Conservation (phyloP, 2,888 invertebrate genomes). For the Metallyticus violacea region DNA sequence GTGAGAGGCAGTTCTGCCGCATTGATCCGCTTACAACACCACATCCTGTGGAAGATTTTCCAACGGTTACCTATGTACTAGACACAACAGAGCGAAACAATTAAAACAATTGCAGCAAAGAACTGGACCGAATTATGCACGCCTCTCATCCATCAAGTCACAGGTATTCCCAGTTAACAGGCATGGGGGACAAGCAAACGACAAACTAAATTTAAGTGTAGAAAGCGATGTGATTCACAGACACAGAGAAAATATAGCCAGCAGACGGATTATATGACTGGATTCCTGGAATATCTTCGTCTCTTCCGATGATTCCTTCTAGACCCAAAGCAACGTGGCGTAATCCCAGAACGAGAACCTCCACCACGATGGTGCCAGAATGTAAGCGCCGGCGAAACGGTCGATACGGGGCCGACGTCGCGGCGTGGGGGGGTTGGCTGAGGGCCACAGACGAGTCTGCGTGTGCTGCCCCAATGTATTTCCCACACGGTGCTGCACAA, state of each 20-base stretch:
- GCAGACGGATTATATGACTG: too few species aligned
- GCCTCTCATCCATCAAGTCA: neutral
- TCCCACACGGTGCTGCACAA: neutral
- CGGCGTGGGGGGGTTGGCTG: neutral
- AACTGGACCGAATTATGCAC: neutral
- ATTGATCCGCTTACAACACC: slow-evolving; percentile 25
- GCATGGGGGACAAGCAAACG: neutral
- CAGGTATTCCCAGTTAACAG: neutral
- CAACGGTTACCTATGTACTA: neutral
- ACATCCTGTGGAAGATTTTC: slow-evolving; percentile 5
- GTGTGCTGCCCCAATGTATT: neutral
- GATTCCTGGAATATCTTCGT: neutral
- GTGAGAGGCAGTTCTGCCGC: slow-evolving; percentile 12
- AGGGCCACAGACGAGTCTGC: neutral
- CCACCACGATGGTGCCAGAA: neutral
- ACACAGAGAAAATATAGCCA: neutral
- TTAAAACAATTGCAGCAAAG: neutral
- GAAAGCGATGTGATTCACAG: neutral
- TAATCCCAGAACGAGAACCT: neutral
- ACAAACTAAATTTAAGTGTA: neutral
- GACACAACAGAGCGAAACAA: neutral
- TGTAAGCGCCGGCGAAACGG: neutral
- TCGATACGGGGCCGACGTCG: neutral
- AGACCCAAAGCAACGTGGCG: neutral
- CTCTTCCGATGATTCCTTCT: neutral